Evolutionary conservation across 2,113 vertebrate genomes (phyloP).

Genomic region (Aviceda subcristata): DNA sequence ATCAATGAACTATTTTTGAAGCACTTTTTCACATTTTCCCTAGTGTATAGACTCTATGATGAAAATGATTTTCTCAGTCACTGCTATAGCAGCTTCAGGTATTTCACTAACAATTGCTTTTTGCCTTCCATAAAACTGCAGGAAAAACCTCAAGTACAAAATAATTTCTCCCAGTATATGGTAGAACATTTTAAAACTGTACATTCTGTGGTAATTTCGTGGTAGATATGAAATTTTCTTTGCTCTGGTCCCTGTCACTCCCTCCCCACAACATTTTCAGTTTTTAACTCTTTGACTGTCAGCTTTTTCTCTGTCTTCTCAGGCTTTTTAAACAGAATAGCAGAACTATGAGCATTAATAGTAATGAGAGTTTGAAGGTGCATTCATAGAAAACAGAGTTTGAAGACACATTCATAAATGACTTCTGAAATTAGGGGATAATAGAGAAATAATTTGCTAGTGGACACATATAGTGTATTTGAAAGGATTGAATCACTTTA

Average conservation of each 20-base stretch:
- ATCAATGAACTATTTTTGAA: background rate
- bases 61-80: slow-evolving; percentile 24
- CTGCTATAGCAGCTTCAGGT: background rate
- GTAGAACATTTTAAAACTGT: background rate
- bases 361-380: background rate
- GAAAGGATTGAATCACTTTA: background rate
- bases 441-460: background rate
- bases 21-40: background rate
- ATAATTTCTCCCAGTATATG: background rate
- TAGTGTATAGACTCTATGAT: background rate
- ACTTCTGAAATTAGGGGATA: background rate
- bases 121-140: background rate
- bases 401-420: background rate
- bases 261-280: background rate
- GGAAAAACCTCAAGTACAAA: background rate
- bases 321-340: background rate
- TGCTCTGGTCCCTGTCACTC: background rate
- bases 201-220: slow-evolving; percentile 17
- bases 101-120: slow-evolving; percentile 13
- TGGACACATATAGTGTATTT: background rate
- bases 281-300: background rate
- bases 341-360: background rate
- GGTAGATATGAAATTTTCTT: background rate
- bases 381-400: background rate
- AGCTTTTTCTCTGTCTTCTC: background rate